Percentiles rank a stretch among this genome's conserved stretches.
Conservation (phyloP, 2,113 vertebrate species). For the Chlorodrepanis virens region DNA sequence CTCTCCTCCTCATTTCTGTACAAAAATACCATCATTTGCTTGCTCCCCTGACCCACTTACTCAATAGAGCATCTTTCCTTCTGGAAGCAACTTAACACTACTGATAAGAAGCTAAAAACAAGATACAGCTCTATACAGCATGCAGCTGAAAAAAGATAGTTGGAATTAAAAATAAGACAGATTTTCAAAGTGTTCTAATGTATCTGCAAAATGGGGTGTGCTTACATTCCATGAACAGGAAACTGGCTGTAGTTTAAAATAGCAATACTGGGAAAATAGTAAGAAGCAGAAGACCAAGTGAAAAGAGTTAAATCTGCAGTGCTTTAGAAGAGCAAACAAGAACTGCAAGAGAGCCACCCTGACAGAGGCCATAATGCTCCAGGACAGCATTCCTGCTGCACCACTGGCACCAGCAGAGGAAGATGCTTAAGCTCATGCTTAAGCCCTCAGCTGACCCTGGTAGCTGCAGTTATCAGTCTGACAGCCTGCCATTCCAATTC, state of each 20-base stretch:
- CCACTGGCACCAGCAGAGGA: not conserved
- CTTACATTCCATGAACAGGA: not conserved
- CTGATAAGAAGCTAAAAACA: not conserved
- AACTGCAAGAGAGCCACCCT: not conserved
- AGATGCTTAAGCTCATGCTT: not conserved
- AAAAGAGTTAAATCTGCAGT: not conserved
- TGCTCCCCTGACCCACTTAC: constrained; percentile 21
- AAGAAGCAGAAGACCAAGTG: not conserved
- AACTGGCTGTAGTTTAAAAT: not conserved
- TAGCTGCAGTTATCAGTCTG: not conserved
- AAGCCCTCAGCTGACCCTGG: constrained; percentile 28
- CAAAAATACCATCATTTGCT: not conserved
- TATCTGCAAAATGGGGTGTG: not conserved
- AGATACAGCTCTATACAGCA: not conserved
- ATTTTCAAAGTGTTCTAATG: not conserved
- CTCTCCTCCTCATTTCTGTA: not conserved
- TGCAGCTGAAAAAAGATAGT: not conserved
- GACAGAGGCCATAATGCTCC: not conserved
- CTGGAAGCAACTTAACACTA: not conserved
- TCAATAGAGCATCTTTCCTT: not conserved
- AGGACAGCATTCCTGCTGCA: not conserved
- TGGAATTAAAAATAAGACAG: not conserved
- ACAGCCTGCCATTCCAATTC: constrained; percentile 26
- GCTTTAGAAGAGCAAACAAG: not conserved
- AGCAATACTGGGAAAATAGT: not conserved